These are phyloP conservation scores for Austrolebias charrua DNA, from an alignment of 2,797 vertebrate species.

Conservation along the genomic window DNA sequence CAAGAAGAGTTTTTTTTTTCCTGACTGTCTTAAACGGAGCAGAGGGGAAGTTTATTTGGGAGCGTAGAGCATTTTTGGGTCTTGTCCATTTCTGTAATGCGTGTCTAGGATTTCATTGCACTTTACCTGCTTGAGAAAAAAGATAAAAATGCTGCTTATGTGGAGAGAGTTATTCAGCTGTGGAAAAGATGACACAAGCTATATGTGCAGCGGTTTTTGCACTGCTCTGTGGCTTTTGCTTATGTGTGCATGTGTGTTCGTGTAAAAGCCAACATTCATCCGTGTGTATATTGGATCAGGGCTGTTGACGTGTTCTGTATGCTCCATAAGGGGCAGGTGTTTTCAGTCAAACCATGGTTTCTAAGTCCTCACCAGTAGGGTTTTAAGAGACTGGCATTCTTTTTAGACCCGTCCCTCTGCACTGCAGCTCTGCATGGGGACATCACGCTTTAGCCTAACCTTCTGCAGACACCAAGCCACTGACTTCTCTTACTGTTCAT, in stretches of 20 bases:
- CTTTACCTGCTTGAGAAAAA: slow-evolving; percentile 56
- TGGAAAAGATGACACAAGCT: slow-evolving; percentile 66
- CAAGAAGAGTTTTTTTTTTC: slow-evolving; percentile 43
- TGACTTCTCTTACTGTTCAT: slow-evolving; percentile 36
- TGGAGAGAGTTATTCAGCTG: slow-evolving; percentile 29
- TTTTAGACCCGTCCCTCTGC: slow-evolving; percentile 60
- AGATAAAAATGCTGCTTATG: slow-evolving; percentile 59
- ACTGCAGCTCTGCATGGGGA: slow-evolving; percentile 31
- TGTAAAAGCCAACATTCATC: slow-evolving; percentile 68
- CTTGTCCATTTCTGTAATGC: slow-evolving; percentile 67
- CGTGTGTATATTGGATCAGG: slow-evolving; percentile 69
- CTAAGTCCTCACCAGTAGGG: slow-evolving; percentile 62
- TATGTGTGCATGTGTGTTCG: slow-evolving; percentile 53
- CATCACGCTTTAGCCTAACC: slow-evolving; percentile 35
- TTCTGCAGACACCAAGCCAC: slow-evolving; percentile 44
- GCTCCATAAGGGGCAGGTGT: slow-evolving; percentile 73
- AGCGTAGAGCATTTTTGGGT: slow-evolving; percentile 73
- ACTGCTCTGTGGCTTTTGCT: slow-evolving; percentile 36
- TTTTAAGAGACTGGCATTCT: slow-evolving; percentile 71
- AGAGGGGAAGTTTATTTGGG: slow-evolving; percentile 63
- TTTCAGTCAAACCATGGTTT: slow-evolving; percentile 74
- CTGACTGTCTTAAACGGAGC: slow-evolving; percentile 64
- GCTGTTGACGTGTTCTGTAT: slow-evolving; percentile 57
- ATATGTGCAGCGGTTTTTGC: slow-evolving; percentile 29
- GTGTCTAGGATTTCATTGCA: slow-evolving; percentile 70